Evolutionary conservation across 2,888 invertebrate species (phyloP).

Genomic region (Eilema sororculum): DNA sequence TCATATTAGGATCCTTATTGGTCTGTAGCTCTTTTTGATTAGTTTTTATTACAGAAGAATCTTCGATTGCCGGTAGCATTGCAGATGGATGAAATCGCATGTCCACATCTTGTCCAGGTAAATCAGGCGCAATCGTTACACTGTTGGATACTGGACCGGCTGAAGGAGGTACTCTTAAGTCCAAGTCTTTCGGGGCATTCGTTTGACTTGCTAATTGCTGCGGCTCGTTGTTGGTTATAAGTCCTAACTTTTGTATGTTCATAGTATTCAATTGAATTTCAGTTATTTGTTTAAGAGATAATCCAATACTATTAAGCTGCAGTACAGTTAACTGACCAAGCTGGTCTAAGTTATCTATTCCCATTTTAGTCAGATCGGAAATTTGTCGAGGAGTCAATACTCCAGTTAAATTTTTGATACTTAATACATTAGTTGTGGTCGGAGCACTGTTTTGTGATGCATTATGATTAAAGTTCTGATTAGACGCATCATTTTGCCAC

Average conservation of each 20-base stretch:
- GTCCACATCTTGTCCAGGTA: slow-evolving; percentile 81
- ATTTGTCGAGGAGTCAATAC: slow-evolving; percentile 87
- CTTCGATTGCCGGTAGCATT: slow-evolving; percentile 56
- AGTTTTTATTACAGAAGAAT: slow-evolving; percentile 50
- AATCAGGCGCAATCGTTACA: slow-evolving; percentile 64
- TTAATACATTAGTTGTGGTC: slow-evolving; percentile 77
- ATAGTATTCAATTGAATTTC: slow-evolving; percentile 88
- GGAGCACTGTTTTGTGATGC: slow-evolving; percentile 67
- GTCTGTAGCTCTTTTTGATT: slow-evolving; percentile 60
- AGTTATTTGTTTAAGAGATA: slow-evolving; percentile 87
- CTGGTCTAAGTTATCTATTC: slow-evolving; percentile 88
- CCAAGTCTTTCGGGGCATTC: slow-evolving; percentile 75
- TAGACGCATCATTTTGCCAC: slow-evolving; percentile 81
- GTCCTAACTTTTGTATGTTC: slow-evolving; percentile 86
- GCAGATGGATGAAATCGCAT: slow-evolving; percentile 80
- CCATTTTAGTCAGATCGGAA: slow-evolving; percentile 87
- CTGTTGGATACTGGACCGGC: slow-evolving; percentile 62
- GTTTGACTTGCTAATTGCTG: slow-evolving; percentile 61
- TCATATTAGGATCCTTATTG: slow-evolving; percentile 71
- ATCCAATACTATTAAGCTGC: slow-evolving; percentile 87
- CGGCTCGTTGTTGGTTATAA: slow-evolving; percentile 73
- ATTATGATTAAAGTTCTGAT: slow-evolving; percentile 66
- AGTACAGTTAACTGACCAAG: slow-evolving; percentile 88
- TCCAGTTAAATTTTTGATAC: slow-evolving; percentile 86
- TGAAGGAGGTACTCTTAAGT: slow-evolving; percentile 79